Percentiles rank a stretch among this genome's conserved stretches.
These are phyloP conservation scores for Wasmannia auropunctata DNA, from an alignment of 1,140 invertebrate genomes.

Conservation along the genomic window DNA sequence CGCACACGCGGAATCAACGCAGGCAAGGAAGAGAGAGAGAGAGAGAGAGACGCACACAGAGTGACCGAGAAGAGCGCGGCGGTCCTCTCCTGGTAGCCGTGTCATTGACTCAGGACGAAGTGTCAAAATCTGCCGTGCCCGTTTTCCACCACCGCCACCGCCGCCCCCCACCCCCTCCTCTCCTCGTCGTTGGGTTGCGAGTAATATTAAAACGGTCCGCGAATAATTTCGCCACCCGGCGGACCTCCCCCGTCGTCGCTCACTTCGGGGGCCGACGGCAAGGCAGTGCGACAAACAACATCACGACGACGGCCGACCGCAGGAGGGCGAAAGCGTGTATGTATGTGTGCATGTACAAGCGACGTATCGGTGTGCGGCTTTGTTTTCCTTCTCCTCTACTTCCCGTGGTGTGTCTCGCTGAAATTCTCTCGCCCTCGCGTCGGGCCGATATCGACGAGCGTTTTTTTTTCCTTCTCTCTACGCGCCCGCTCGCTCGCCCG, in stretches of 20 bases:
- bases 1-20: slow-evolving; percentile 3
- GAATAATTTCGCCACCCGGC: neutral
- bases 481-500: neutral
- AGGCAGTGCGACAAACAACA: neutral
- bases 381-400: neutral
- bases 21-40: too few species aligned
- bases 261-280: too few species aligned
- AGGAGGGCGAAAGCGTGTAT: neutral
- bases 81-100: slow-evolving; percentile 54
- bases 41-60: neutral
- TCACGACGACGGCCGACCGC: neutral
- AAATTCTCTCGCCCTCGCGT: neutral
- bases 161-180: too few species aligned
- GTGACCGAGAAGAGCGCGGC: too few species aligned
- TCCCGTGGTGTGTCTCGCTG: neutral
- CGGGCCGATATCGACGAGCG: neutral
- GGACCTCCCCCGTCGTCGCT: neutral
- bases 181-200: neutral
- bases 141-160: too few species aligned
- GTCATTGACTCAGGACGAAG: slow-evolving; percentile 73
- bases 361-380: neutral
- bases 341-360: neutral
- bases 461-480: too few species aligned
- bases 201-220: neutral
- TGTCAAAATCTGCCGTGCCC: slow-evolving; percentile 66